A percentile compares a stretch with the other conserved stretches of the same genome.
Conservation (phyloP, 2,113 vertebrate species). For the Lasiurus borealis region DNA sequence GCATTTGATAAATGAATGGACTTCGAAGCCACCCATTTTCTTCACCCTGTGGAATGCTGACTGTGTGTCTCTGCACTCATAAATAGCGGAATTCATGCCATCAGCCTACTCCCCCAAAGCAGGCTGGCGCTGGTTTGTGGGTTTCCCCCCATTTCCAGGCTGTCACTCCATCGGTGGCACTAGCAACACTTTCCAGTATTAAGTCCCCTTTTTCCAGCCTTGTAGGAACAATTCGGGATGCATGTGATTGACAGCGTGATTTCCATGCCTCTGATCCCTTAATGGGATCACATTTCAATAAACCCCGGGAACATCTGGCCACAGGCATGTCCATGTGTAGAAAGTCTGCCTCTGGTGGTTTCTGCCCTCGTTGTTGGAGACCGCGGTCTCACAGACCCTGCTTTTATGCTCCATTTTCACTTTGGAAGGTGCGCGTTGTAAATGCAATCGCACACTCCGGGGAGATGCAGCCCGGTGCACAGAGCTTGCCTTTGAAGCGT, state of each 20-base stretch:
- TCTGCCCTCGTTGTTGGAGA: constrained; percentile 34
- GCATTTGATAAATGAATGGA: constrained; percentile 48
- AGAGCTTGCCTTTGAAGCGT: constrained; percentile 21
- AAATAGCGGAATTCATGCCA: constrained; percentile 13
- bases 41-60: constrained; percentile 37
- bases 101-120: too few species aligned
- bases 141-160: not conserved
- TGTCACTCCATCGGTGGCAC: constrained; percentile 18
- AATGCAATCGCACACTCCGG: constrained; percentile 40
- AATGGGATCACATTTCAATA: constrained; percentile 70
- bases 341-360: constrained; percentile 1
- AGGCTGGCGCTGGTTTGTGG: not conserved
- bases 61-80: not conserved
- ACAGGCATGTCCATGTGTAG: constrained; percentile 61
- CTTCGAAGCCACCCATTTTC: constrained; percentile 24
- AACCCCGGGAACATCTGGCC: constrained; percentile 48
- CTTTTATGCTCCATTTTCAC: constrained; percentile 59
- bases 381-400: constrained; percentile 25
- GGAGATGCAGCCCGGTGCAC: constrained; percentile 56
- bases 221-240: constrained; percentile 64
- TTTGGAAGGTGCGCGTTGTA: constrained; percentile 60
- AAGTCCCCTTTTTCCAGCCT: not conserved
- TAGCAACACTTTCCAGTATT: constrained; percentile 52
- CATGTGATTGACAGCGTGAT: constrained; percentile 66
- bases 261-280: constrained; percentile 62